These are phyloP conservation scores for Camptogramma bilineatum DNA, from an alignment of 2,888 invertebrate species.

Conservation along the genomic window DNA sequence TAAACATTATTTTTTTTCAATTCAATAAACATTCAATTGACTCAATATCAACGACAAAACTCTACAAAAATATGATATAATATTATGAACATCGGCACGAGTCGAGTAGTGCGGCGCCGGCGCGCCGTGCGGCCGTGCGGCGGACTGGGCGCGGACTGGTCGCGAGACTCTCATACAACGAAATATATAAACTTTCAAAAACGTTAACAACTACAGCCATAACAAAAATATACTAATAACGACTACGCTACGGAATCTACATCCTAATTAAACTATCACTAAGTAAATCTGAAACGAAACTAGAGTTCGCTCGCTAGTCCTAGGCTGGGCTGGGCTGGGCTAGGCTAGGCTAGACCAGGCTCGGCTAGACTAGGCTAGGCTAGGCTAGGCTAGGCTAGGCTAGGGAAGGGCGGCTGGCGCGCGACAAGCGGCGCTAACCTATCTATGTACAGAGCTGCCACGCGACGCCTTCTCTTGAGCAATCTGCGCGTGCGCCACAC, in stretches of 20 bases:
- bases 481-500: constrained; percentile 47
- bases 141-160: constrained; percentile 42
- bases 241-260: constrained; percentile 83
- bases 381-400: constrained; percentile 35
- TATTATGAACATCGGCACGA: constrained; percentile 74
- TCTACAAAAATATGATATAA: constrained; percentile 80
- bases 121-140: constrained; percentile 18
- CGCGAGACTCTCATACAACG: constrained; percentile 75
- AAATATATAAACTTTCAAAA: constrained; percentile 82
- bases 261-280: constrained; percentile 81
- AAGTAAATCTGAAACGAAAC: constrained; percentile 80
- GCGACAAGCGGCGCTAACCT: constrained; percentile 46
- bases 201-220: constrained; percentile 85
- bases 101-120: constrained; percentile 54
- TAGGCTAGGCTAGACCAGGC: neutral
- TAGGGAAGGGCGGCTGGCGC: constrained; percentile 46
- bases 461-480: constrained; percentile 57
- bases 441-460: constrained; percentile 42
- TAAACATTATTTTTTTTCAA: constrained; percentile 82
- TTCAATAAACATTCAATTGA: constrained; percentile 85
- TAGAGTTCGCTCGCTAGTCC: constrained; percentile 73
- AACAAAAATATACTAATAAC: constrained; percentile 84
- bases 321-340: neutral
- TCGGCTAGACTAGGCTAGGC: constrained; percentile 62
- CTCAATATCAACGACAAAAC: constrained; percentile 84